phyloP scores from a whole-genome alignment of 2,888 invertebrate species.

The Pseudococcus jackbeardsleyi region DNA sequence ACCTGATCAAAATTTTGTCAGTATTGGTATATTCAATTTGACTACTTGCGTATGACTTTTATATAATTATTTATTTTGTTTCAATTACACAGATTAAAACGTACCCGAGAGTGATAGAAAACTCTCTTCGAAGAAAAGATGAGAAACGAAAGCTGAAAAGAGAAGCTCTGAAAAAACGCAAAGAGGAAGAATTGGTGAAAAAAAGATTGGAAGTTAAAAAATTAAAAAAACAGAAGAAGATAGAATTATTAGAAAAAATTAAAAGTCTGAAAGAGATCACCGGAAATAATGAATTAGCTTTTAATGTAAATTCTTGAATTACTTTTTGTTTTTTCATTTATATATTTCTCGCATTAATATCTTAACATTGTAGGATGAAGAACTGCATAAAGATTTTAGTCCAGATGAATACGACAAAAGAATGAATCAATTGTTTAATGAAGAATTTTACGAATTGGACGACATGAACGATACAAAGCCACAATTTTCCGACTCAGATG shows the following conservation, averaged over 20 bases:
- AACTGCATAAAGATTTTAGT: constrained; percentile 92
- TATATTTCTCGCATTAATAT: neutral
- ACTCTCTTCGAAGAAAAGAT: constrained; percentile 85
- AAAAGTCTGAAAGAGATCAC: constrained; percentile 88
- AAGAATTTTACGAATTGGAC: constrained; percentile 85
- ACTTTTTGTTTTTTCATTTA: neutral
- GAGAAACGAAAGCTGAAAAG: constrained; percentile 84
- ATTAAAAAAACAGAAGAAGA: constrained; percentile 86
- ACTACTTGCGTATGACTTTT: neutral
- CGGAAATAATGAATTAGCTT: constrained; percentile 81
- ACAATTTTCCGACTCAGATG: constrained; percentile 83
- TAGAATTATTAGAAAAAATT: constrained; percentile 92
- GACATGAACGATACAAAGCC: constrained; percentile 82
- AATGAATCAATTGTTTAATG: constrained; percentile 89
- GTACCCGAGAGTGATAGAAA: constrained; percentile 90
- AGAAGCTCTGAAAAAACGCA: constrained; percentile 80
- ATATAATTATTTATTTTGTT: constrained; percentile 67
- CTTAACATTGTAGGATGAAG: constrained; percentile 75
- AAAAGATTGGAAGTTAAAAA: constrained; percentile 90
- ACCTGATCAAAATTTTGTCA: constrained; percentile 70
- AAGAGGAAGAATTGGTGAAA: constrained; percentile 82
- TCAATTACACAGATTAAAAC: constrained; percentile 79
- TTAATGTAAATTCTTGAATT: constrained; percentile 71
- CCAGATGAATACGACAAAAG: constrained; percentile 87
- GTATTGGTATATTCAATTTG: constrained; percentile 21